phyloP scores from a whole-genome alignment of 2,113 vertebrate species.

The Irena cyanogastra region DNA sequence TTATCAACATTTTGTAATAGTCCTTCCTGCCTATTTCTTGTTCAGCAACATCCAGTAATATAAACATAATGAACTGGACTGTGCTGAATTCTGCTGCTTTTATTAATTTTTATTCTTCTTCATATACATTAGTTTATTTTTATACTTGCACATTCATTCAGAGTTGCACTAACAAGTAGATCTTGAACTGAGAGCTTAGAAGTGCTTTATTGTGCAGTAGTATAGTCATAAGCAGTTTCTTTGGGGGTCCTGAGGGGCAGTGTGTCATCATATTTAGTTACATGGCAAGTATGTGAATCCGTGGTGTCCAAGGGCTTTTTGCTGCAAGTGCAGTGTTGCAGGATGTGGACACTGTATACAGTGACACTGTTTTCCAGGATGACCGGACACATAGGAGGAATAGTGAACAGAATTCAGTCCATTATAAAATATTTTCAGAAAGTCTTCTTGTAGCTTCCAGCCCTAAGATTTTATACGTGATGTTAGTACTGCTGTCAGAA shows the following conservation, averaged over 20 bases:
- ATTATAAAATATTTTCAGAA: background rate
- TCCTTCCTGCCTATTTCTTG: background rate
- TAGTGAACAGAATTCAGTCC: background rate
- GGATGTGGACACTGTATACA: background rate
- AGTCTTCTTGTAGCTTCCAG: background rate
- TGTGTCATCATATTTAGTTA: background rate
- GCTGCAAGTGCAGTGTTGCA: background rate
- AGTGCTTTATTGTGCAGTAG: background rate
- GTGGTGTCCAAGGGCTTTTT: background rate
- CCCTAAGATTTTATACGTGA: background rate
- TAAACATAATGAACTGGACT: background rate
- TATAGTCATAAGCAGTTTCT: slow-evolving; percentile 25
- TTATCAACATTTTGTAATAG: background rate
- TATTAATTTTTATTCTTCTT: background rate
- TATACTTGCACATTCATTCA: background rate
- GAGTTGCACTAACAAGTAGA: background rate
- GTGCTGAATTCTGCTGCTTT: background rate
- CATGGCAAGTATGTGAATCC: background rate
- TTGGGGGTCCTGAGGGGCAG: background rate
- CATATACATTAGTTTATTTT: background rate
- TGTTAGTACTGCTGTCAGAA: background rate
- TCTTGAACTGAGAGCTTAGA: slow-evolving; percentile 14
- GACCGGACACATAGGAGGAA: background rate
- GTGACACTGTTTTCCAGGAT: background rate
- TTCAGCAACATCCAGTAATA: background rate